A percentile compares a stretch with the other conserved stretches of the same genome.
These are phyloP conservation scores for Calliopum simillimum DNA, from an alignment of 2,888 invertebrate genomes.

Conservation along the genomic window DNA sequence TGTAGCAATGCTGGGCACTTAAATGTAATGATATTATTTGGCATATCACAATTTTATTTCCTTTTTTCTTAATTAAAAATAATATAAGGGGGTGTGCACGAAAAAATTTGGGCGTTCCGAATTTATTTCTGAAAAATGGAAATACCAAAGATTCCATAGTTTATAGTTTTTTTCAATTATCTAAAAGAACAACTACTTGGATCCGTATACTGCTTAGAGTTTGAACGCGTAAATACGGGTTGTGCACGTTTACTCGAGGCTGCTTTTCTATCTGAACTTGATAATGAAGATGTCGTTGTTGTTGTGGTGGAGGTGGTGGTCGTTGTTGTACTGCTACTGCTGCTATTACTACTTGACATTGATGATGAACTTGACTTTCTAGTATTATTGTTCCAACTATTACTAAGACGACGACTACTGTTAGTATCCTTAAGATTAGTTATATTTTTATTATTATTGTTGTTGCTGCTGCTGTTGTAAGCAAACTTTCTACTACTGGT, in stretches of 20 bases:
- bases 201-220: constrained; percentile 61
- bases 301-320: constrained; percentile 11
- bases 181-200: too few relatives aligned
- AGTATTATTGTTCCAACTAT: background rate
- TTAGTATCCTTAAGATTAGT: background rate
- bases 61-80: too few relatives aligned
- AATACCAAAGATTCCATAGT: background rate
- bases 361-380: constrained; percentile 20
- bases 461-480: background rate
- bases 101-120: too few relatives aligned
- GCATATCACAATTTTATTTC: too few relatives aligned
- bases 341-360: constrained; percentile 1
- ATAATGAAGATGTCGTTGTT: constrained; percentile 26
- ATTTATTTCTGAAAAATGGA: too few relatives aligned
- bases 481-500: constrained; percentile 13
- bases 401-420: background rate
- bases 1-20: too few relatives aligned
- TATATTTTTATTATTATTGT: constrained; percentile 7
- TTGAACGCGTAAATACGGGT: constrained; percentile 48
- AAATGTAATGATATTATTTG: too few relatives aligned
- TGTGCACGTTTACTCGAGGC: constrained; percentile 52
- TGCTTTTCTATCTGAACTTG: constrained; percentile 41
- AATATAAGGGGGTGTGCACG: too few relatives aligned
- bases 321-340: constrained; percentile 1
- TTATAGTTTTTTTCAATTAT: constrained; percentile 29